Conservation (phyloP, 2,888 invertebrate genomes). For the Calliphora vomitoria region DNA sequence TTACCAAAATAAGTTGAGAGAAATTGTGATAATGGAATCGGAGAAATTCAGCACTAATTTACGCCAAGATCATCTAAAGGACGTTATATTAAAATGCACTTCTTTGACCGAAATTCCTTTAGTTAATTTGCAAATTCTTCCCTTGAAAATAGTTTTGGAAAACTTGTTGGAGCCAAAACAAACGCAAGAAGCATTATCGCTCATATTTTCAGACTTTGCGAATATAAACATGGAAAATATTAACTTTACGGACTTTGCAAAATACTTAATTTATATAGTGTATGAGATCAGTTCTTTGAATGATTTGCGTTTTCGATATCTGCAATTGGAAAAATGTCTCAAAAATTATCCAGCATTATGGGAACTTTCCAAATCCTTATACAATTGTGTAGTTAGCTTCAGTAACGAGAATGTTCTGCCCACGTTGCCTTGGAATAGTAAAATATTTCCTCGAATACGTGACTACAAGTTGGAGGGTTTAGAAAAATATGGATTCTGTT, state of each 20-base stretch:
- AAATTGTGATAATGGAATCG: constrained; percentile 79
- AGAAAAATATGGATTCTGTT: constrained; percentile 71
- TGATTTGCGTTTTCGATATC: constrained; percentile 82
- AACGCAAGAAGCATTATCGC: constrained; percentile 44
- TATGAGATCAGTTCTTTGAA: constrained; percentile 84
- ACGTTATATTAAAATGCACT: constrained; percentile 79
- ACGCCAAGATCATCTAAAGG: constrained; percentile 76
- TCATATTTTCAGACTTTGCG: constrained; percentile 77
- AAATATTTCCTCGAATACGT: constrained; percentile 81
- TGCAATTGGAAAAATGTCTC: constrained; percentile 77
- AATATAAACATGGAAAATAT: constrained; percentile 75
- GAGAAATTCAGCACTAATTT: constrained; percentile 63
- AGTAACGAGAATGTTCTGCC: constrained; percentile 39
- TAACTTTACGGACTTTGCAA: constrained; percentile 72
- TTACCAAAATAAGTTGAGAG: constrained; percentile 82
- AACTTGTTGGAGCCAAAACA: constrained; percentile 2
- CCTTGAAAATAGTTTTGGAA: constrained; percentile 78
- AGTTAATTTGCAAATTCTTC: constrained; percentile 81
- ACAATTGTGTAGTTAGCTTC: constrained; percentile 67
- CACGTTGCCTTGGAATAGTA: constrained; percentile 82
- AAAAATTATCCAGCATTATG: constrained; percentile 64
- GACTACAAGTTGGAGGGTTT: constrained; percentile 77
- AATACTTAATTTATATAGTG: constrained; percentile 83
- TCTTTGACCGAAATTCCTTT: constrained; percentile 79
- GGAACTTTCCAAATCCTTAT: constrained; percentile 74